Conservation (phyloP, 2,113 vertebrate species). For the Mungos mungo region DNA sequence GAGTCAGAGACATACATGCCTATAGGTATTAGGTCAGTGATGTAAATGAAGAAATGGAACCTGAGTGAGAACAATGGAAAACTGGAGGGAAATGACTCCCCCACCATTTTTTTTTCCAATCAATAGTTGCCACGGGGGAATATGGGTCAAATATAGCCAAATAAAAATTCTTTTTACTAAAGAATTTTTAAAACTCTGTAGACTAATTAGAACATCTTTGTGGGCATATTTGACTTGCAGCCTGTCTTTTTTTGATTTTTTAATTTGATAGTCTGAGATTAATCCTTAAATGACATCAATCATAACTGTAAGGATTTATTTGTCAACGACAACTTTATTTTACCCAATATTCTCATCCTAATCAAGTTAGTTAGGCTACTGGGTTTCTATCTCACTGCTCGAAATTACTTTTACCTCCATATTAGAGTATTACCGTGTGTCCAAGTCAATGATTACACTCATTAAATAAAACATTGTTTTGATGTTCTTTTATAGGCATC, state of each 20-base stretch:
- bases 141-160: neutral
- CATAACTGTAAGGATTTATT: neutral
- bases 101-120: neutral
- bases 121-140: neutral
- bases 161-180: neutral
- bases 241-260: neutral
- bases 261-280: neutral
- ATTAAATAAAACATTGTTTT: neutral
- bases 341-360: neutral
- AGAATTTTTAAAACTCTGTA: neutral
- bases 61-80: neutral
- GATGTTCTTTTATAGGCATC: neutral
- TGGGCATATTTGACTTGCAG: neutral
- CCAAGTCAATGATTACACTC: neutral
- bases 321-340: neutral
- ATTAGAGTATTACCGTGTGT: neutral
- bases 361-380: neutral
- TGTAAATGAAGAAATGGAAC: neutral
- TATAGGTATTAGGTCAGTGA: neutral
- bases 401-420: neutral
- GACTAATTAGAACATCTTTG: neutral
- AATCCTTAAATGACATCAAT: neutral
- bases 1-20: neutral
- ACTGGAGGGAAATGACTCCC: neutral
- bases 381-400: neutral